Evolutionary conservation across 1,140 invertebrate genomes (phyloP), one percentile per base, ranked within the genome.

Genomic region (Musca domestica): DNA sequence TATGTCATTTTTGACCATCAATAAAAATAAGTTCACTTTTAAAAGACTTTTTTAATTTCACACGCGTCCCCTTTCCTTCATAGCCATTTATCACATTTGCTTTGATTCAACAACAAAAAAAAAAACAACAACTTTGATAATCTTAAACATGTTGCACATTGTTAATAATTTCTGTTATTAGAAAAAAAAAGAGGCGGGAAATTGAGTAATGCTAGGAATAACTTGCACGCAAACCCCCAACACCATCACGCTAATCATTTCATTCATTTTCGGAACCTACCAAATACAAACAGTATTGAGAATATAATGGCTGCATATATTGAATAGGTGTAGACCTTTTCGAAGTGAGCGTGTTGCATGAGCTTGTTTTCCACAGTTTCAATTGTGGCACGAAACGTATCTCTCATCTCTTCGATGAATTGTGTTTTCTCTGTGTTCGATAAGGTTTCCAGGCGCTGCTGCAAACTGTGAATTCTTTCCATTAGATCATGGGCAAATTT

Each of bases 381-480:
- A 9, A 78, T 80, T 0, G 77, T 64, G 10, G 74, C 68, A 54
- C 73, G 70, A 46, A 80, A 74, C 15, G 76, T 73, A 23, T 71
- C 75, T 58, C 73, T 76, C 73, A 80, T 80, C 61, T 80, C 74
- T 14, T 64, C 41, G 5, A 80, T 49, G 20, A 80, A 80, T 66
- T 70, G 27, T 5, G 70, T 69, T 12, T 71, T 64, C 47, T 80
- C 77, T 15, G 51, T 68, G 4, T 73, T 71, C 3, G 76, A 74
- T 9, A 80, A 61, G 0, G 73, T 68, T 10, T 77, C 77, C 48
- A 80, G 67, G 66, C 75, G 76, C 12, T 48, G 14, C 49, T 80
- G 77, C 34, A 80, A 66, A 0, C 72, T 70, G n/a, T 67, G 67
- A 7, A 80, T 77, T 19, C 71, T 68, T 20, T 70, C 58, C 2